A percentile compares a stretch with the other conserved stretches of the same genome.
Conservation (phyloP, 2,888 invertebrate genomes). For the Drosophila kokeensis region DNA sequence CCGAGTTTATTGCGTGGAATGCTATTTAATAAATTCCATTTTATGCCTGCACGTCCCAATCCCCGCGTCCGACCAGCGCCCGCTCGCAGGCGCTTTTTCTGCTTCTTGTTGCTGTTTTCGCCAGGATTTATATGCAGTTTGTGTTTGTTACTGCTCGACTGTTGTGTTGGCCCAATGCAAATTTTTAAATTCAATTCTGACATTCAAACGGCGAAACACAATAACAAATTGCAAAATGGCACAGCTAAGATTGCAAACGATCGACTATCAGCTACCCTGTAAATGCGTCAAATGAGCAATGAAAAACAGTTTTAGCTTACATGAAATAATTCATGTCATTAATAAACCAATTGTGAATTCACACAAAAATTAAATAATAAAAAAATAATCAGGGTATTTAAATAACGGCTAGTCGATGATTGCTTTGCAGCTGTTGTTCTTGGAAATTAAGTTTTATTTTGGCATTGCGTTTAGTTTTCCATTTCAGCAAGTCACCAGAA, state of each 20-base stretch:
- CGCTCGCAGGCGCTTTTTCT: slow-evolving; percentile 17
- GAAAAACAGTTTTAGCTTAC: fast-evolving
- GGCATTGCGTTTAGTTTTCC: slow-evolving; percentile 46
- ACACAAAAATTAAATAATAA: not conserved
- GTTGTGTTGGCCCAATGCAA: slow-evolving; percentile 65
- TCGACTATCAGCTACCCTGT: slow-evolving; percentile 16
- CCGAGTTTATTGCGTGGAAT: slow-evolving; percentile 76
- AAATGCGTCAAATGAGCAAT: not conserved
- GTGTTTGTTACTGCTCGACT: slow-evolving; percentile 41
- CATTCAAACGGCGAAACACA: slow-evolving; percentile 53
- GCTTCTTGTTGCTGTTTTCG: slow-evolving; percentile 9
- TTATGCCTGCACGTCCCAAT: slow-evolving; percentile 21
- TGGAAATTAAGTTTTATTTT: slow-evolving; percentile 26
- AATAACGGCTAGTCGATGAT: not conserved
- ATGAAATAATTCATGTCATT: not conserved
- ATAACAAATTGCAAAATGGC: slow-evolving; percentile 48
- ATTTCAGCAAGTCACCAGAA: slow-evolving; percentile 44
- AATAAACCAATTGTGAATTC: not conserved
- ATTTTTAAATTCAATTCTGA: slow-evolving; percentile 74
- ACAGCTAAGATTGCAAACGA: slow-evolving; percentile 22
- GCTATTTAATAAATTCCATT: slow-evolving; percentile 80
- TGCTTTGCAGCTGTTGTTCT: not conserved
- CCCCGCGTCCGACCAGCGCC: not conserved
- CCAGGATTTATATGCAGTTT: slow-evolving; percentile 66
- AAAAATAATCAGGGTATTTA: not conserved